A percentile compares a stretch with the other conserved stretches of the same genome.
Evolutionary conservation across 2,888 invertebrate genomes (phyloP).

Genomic region (Cabera pusaria): DNA sequence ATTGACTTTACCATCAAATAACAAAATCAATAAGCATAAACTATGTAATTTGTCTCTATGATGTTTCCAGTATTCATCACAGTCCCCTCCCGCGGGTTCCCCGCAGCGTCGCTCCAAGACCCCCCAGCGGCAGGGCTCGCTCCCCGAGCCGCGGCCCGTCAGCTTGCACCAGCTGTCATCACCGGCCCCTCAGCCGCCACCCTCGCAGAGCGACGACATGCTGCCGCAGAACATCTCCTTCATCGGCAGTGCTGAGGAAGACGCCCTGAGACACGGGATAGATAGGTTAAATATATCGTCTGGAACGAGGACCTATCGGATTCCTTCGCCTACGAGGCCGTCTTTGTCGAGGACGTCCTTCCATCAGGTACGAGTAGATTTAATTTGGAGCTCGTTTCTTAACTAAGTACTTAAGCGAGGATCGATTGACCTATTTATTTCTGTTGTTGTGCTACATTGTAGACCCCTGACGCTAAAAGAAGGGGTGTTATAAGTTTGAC

Average conservation of each 20-base stretch:
- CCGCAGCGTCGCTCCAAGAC: constrained; percentile 60
- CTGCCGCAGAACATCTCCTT: constrained; percentile 97
- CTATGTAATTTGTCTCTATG: too few relatives aligned
- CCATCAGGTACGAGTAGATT: too few relatives aligned
- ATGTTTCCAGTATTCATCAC: constrained; percentile 69
- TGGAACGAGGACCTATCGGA: constrained; percentile 93
- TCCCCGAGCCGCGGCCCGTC: constrained; percentile 61
- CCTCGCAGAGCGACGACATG: constrained; percentile 88
- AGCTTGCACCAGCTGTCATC: constrained; percentile 78
- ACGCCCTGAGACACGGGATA: constrained; percentile 85
- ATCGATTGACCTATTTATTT: too few relatives aligned
- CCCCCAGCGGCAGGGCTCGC: constrained; percentile 83
- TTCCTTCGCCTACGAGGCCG: constrained; percentile 94
- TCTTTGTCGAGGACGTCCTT: constrained; percentile 88
- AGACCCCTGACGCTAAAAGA: too few relatives aligned
- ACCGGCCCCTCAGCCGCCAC: constrained; percentile 78
- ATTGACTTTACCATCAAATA: too few relatives aligned
- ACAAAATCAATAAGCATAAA: too few relatives aligned
- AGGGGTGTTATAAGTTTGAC: too few relatives aligned
- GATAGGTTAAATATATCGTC: constrained; percentile 92
- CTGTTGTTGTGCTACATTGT: too few relatives aligned
- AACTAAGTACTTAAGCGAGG: too few relatives aligned
- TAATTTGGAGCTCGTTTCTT: too few relatives aligned
- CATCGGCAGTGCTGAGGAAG: constrained; percentile 88
- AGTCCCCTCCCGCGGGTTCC: constrained; percentile 77